These are phyloP conservation scores for Teleiodes luculella DNA, from an alignment of 2,888 invertebrate genomes.

Conservation along the genomic window DNA sequence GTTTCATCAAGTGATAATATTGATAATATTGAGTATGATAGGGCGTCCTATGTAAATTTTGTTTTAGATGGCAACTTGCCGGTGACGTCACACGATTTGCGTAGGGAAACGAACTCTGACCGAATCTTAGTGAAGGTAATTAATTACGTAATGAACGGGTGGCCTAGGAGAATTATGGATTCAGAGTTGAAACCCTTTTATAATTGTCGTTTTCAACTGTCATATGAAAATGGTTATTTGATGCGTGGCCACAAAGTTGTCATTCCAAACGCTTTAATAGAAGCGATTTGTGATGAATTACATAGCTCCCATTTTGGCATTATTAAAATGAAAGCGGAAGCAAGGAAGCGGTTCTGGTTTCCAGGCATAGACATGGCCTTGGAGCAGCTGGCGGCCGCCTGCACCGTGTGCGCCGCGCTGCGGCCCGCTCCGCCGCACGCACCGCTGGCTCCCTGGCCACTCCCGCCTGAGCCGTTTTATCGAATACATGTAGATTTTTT, in stretches of 20 bases:
- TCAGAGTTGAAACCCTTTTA: constrained; percentile 15
- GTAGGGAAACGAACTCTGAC: constrained; percentile 18
- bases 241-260: constrained; percentile 10
- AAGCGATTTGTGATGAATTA: not conserved
- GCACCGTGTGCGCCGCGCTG: constrained; percentile 16
- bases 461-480: constrained; percentile 23
- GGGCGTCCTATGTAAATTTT: constrained; percentile 19
- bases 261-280: not conserved
- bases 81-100: constrained; percentile 14
- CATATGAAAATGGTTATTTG: constrained; percentile 11
- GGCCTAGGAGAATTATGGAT: constrained; percentile 19
- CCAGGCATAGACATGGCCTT: constrained; percentile 23
- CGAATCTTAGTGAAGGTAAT: constrained; percentile 12
- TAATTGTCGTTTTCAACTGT: constrained; percentile 17
- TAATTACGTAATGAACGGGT: constrained; percentile 19
- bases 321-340: constrained; percentile 21
- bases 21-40: constrained; percentile 1
- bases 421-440: constrained; percentile 12
- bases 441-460: constrained; percentile 23
- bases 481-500: constrained; percentile 28
- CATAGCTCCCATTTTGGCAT: constrained; percentile 1
- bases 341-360: constrained; percentile 26
- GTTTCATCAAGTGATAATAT: too few species aligned
- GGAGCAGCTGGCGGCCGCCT: constrained; percentile 17
- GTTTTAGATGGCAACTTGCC: constrained; percentile 18